A percentile compares a stretch with the other conserved stretches of the same genome.
phyloP scores from a whole-genome alignment of 1,140 invertebrate species.

The Chionoecetes opilio region DNA sequence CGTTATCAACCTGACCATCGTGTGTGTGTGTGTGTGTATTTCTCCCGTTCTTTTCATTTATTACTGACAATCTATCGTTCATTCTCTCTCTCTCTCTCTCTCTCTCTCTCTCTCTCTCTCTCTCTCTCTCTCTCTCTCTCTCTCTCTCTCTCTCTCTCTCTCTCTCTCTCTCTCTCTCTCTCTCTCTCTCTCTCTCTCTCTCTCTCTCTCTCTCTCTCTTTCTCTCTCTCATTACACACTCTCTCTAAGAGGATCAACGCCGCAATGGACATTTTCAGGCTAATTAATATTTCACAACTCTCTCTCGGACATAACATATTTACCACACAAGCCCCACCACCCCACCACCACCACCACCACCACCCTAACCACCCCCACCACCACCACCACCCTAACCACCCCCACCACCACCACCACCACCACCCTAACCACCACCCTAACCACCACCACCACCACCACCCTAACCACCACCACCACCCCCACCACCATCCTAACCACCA shows the following conservation, averaged over 20 bases:
- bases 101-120: not conserved
- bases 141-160: not conserved
- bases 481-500: not conserved
- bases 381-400: not conserved
- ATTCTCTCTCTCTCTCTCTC: not conserved
- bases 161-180: too few species aligned
- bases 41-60: too few species aligned
- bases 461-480: not conserved
- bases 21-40: too few species aligned
- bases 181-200: too few species aligned
- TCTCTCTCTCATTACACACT: not conserved
- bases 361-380: constrained; percentile 79
- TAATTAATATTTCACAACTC: not conserved
- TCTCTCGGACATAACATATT: too few species aligned
- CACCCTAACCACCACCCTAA: not conserved
- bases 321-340: not conserved
- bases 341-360: not conserved
- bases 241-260: not conserved
- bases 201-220: too few species aligned
- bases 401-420: not conserved
- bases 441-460: not conserved
- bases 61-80: too few species aligned
- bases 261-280: not conserved
- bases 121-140: not conserved
- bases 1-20: too few species aligned